phyloP scores from a whole-genome alignment of 2,113 vertebrate species.

The zebrafish (Danio rerio) region DNA sequence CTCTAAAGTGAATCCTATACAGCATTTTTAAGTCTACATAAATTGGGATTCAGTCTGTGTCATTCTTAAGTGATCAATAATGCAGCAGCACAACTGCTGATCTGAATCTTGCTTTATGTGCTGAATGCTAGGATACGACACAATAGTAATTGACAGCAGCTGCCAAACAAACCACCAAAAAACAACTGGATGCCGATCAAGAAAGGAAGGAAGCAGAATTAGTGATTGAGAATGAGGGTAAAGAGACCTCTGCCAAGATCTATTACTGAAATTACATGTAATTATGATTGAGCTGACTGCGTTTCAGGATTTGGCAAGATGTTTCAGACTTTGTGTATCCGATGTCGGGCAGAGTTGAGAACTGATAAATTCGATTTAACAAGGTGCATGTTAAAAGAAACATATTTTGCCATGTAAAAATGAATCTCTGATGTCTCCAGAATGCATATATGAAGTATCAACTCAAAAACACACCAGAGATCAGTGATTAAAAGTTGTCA shows the following conservation, averaged over 20 bases:
- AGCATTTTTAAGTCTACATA: background rate
- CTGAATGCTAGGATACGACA: background rate
- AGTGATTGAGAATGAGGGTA: conserved; percentile 8
- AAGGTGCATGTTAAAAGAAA: background rate
- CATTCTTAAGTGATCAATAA: conserved; percentile 20
- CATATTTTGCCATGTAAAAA: too few species aligned
- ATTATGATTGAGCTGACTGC: conserved; percentile 17
- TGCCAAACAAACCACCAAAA: conserved; percentile 26
- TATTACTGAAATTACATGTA: conserved; percentile 18
- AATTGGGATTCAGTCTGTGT: background rate
- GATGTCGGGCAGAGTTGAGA: conserved; percentile 8
- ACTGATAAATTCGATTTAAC: conserved; percentile 10
- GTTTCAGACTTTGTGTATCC: background rate
- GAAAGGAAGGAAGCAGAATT: conserved; percentile 20
- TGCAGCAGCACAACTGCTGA: conserved; percentile 4
- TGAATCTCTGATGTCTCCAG: too few species aligned
- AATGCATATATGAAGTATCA: too few species aligned
- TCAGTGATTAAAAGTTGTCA: too few species aligned
- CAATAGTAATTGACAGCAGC: conserved; percentile 8
- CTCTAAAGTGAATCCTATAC: too few species aligned
- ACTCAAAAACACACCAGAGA: too few species aligned
- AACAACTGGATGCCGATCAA: conserved; percentile 33
- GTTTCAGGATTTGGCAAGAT: conserved; percentile 16
- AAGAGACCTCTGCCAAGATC: conserved; percentile 17
- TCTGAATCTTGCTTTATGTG: conserved; percentile 29